phyloP scores from a whole-genome alignment of 1,140 invertebrate genomes.

The Sogatella furcifera region DNA sequence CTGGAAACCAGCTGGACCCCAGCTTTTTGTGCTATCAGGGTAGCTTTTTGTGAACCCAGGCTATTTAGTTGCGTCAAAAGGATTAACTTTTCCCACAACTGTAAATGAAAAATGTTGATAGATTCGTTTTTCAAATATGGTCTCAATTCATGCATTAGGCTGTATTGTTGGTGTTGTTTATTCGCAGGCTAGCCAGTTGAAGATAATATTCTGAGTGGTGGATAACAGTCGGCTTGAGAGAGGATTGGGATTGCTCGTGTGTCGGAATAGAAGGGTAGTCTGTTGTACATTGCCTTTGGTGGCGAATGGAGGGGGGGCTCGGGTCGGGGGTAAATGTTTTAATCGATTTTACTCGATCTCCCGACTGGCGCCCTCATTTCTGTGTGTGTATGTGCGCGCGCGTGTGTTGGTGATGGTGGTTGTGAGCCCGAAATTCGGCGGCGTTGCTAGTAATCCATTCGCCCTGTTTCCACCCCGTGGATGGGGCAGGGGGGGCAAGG shows the following conservation, averaged over 20 bases:
- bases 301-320: background rate
- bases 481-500: too few species aligned
- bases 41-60: too few species aligned
- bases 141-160: too few species aligned
- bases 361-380: background rate
- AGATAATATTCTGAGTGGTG: background rate
- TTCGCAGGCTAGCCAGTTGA: background rate
- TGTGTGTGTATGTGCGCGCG: background rate
- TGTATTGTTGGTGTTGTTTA: too few species aligned
- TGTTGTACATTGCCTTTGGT: background rate
- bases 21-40: too few species aligned
- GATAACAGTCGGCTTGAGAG: background rate
- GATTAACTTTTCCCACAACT: too few species aligned
- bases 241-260: background rate
- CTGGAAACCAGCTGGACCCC: too few species aligned
- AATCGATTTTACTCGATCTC: constrained; percentile 3
- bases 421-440: background rate
- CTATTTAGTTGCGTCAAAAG: too few species aligned
- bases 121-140: too few species aligned
- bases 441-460: too few species aligned
- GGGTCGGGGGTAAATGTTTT: background rate
- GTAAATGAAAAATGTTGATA: too few species aligned
- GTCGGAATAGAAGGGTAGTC: background rate
- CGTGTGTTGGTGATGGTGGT: background rate
- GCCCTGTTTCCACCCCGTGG: too few species aligned